Evolutionary conservation across 2,888 invertebrate genomes (phyloP).

Genomic region (Cataglyphis cursor): DNA sequence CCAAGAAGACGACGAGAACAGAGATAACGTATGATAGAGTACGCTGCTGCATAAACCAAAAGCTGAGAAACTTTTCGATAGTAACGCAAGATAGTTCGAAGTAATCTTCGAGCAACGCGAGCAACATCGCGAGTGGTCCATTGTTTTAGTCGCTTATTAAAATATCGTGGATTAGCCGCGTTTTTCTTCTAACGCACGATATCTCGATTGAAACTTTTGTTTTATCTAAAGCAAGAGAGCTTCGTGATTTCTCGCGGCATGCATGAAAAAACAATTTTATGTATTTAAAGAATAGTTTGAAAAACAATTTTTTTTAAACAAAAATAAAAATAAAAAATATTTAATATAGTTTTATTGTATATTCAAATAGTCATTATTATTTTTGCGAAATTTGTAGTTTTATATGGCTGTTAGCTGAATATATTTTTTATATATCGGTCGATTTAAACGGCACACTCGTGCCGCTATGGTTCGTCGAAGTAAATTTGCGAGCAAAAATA

Average conservation of each 20-base stretch:
- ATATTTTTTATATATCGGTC: constrained; percentile 12
- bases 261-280: not conserved
- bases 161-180: constrained; percentile 22
- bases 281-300: not conserved
- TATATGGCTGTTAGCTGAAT: not conserved
- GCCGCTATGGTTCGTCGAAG: constrained; percentile 17
- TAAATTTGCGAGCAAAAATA: constrained; percentile 39
- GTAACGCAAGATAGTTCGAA: constrained; percentile 66
- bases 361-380: not conserved
- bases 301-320: not conserved
- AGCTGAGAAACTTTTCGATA: constrained; percentile 74
- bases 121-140: constrained; percentile 21
- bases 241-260: not conserved
- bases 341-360: not conserved
- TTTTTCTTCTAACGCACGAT: not conserved
- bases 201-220: constrained; percentile 2
- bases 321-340: not conserved
- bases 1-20: constrained; percentile 67
- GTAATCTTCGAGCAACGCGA: constrained; percentile 67
- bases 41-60: constrained; percentile 76
- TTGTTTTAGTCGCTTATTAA: constrained; percentile 40
- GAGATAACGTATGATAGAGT: constrained; percentile 74
- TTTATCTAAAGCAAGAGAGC: not conserved
- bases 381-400: constrained; percentile 10
- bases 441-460: constrained; percentile 33